A percentile compares a stretch with the other conserved stretches of the same genome.
Conservation (phyloP, 2,113 vertebrate genomes). For the Oreocharis arfaki region DNA sequence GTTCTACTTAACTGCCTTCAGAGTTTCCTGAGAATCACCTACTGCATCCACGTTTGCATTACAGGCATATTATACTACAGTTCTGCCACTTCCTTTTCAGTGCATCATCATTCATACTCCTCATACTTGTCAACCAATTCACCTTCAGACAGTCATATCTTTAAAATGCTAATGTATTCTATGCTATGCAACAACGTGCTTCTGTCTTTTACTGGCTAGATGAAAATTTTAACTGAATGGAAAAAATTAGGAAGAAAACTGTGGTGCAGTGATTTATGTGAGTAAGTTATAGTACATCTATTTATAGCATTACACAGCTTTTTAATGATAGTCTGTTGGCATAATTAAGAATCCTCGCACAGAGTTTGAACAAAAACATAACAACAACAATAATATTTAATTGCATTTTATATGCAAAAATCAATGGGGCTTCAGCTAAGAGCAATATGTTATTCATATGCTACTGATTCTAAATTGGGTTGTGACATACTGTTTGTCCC, state of each 20-base stretch:
- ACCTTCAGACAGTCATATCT: background rate
- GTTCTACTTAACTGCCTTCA: background rate
- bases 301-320: background rate
- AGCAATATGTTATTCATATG: conserved; percentile 25
- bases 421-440: conserved; percentile 13
- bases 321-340: background rate
- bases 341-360: background rate
- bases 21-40: background rate
- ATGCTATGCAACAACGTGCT: background rate
- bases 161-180: conserved; percentile 7
- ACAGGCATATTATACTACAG: background rate
- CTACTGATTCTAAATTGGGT: conserved; percentile 18
- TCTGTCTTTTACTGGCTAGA: background rate
- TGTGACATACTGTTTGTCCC: conserved; percentile 7
- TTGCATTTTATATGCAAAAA: conserved; percentile 37
- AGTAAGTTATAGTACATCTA: background rate
- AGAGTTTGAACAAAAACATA: background rate
- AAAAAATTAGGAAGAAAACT: background rate
- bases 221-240: background rate
- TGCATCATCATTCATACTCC: background rate
- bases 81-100: background rate
- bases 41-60: background rate
- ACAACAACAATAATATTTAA: conserved; percentile 13
- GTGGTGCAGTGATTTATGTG: background rate
- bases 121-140: background rate